Base-by-base conservation (phyloP, 2,888 invertebrate genomes). In the Orthosia incerta region DNA sequence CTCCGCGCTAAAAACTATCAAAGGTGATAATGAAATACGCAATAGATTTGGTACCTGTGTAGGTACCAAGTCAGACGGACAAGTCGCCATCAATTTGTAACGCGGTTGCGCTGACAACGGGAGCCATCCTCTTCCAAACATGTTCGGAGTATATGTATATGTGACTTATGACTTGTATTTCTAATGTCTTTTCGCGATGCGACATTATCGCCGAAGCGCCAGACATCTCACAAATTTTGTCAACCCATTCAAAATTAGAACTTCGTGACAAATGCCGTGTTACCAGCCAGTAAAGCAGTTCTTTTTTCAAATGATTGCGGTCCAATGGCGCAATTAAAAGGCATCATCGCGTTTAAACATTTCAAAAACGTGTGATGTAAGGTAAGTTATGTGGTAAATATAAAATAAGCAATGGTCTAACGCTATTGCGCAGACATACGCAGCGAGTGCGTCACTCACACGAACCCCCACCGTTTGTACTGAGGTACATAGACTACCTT, bases 21-120 rank as follows among this genome's bases (percentile, higher is more conserved):
- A 80, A 92, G 90, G 93, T 92, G 92, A 91, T 92, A 92, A 93
- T 92, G 84, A 91, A 80, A 88, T 88, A 79, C 86, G 90, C 89
- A 90, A 89, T 83, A 83, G 74, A 83, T 71, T 80, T 9, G 7
- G 7, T 31, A 79, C 79, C 72, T 82, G 65, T 79, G 56, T 74
- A 78, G 65, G 51, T 64, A 60, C 48, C 56, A n/a, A 71, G 56
- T 64, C 66, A 69, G 60, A 76, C 62, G 62, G 48, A 53, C 71
- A 59, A 74, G 61, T 76, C 79, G 84, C 48, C 70, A 71, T 74
- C 63, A 78, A 78, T 84, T 84, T 73, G 74, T 74, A 68, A 73
- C 63, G n/a, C n/a, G n/a, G n/a, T 61, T 46, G 45, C 23, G 23
- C 51, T 71, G 57, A 20, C 55, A 59, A 46, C n/a, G n/a, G n/a